Evolutionary conservation across 2,113 vertebrate species (phyloP), one percentile per base, ranked within the genome.

Genomic region (Hoplias malabaricus): DNA sequence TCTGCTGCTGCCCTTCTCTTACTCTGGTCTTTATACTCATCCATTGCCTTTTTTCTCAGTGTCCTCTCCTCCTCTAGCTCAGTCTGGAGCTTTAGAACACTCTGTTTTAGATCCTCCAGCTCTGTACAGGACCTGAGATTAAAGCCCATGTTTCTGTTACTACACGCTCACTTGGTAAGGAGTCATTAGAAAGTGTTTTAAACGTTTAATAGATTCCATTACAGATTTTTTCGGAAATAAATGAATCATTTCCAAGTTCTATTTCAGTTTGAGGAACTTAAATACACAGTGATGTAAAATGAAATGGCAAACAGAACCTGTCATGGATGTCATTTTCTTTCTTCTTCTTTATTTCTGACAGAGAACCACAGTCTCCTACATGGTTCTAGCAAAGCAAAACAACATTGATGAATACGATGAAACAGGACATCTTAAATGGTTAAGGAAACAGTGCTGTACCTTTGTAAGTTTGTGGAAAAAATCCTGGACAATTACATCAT

Each of bases 1-100:
- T 69, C n/a, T 0, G 83, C 69, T 42, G 77, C 87, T 10, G 79
- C 84, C 53, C 54, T 67, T 12, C 67, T 19, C 3, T 6, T 42
- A 59, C 38, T 70, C n/a, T 69, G 8, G 0, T 88, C 86, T 33
- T 33, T 42, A 1, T 78, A 84, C 36, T 91, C 83, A 48, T 84
- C 86, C 19, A 83, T 59, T 33, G 46, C 76, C 48, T 87, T 84
- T 61, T 91, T 89, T 69, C 89, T 84, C 83, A 90, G 87, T 48
- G 36, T 70, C 29, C 89, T 84, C 78, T 89, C 82, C 12, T 83
- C 88, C 0, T 87, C 86, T 29, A 90, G 77, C 67, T 85, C 85
- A 79, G 81, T 77, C n/a, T 86, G 84, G 40, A 93, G 88, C 82
- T 90, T 85, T 0, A 87, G 79, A 6, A 50, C 48, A 29, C 48